Evolutionary conservation across 2,113 vertebrate genomes (phyloP), one percentile per base, ranked within the genome.

Genomic region (Origma solitaria): DNA sequence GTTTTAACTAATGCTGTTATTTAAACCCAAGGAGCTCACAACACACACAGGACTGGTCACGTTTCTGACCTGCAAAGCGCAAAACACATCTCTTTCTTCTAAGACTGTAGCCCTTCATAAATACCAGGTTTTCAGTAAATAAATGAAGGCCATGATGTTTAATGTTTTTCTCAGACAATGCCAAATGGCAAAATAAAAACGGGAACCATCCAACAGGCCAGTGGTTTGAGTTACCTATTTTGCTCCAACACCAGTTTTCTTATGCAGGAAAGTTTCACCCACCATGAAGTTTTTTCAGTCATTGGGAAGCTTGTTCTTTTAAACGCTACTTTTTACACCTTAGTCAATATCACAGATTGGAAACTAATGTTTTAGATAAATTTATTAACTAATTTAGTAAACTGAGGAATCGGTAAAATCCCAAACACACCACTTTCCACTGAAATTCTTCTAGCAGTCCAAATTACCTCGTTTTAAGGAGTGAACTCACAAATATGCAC

Each of bases 41-140:
- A 44, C 0, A 3, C 3, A 23, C 42, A n/a, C 11, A 65, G 51
- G 38, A 47, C 11, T 33, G 37, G n/a, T 47, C 13, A 7, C 1
- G 0, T 31, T 86, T 76, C 50, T 69, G 28, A 69, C 11, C 13
- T n/a, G 22, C 61, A 58, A 61, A 76, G 45, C 44, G 14, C 13
- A 49, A 68, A 73, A 53, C 10, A 11, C 0, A 2, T 10, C 2
- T 7, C 12, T 19, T 71, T 71, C 20, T 23, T 6, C 1, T 40
- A 61, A 45, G 31, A 49, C 0, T 42, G 25, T n/a, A 53, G 31
- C 25, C 13, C 23, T 61, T 77, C 33, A 22, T 10, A 72, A 85
- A 73, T 15, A 72, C 4, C 1, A 1, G 3, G 6, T 45, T 53
- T 88, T 50, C 62, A 78, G 28, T 49, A 51, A 51, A n/a, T 15